These are phyloP conservation scores for Caenorhabditis imperialis DNA, from an alignment of 2,888 invertebrate species.

Conservation along the genomic window DNA sequence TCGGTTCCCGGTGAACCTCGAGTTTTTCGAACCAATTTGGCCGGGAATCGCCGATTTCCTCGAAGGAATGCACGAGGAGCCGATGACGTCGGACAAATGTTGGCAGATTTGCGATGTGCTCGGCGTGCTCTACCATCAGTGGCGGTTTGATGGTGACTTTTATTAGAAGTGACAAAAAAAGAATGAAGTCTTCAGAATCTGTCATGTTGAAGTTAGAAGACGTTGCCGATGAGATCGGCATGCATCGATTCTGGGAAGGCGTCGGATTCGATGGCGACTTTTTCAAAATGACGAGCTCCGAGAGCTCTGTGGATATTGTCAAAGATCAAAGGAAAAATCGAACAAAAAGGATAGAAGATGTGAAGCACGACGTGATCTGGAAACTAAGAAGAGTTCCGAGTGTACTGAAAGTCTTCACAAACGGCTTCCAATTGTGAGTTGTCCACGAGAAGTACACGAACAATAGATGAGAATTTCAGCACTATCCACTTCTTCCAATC, in stretches of 20 bases:
- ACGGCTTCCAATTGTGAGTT: too few relatives aligned
- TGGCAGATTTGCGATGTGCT: conserved; percentile 11
- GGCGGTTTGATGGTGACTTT: conserved; percentile 15
- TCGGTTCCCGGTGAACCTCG: not conserved
- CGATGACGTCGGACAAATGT: not conserved
- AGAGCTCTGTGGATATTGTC: not conserved
- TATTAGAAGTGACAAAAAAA: too few relatives aligned
- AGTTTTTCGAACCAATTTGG: conserved; percentile 25
- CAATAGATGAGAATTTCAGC: too few relatives aligned
- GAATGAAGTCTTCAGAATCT: not conserved
- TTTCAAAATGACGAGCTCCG: not conserved
- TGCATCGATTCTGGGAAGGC: not conserved
- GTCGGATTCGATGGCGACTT: not conserved
- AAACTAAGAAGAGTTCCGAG: too few relatives aligned
- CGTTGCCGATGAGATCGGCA: not conserved
- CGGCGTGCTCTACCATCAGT: conserved; percentile 28
- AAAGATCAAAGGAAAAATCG: too few relatives aligned
- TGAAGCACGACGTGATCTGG: too few relatives aligned
- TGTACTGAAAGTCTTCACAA: too few relatives aligned
- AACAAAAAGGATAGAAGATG: too few relatives aligned
- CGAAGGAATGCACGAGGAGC: not conserved
- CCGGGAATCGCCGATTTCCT: conserved; percentile 1
- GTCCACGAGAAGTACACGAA: too few relatives aligned
- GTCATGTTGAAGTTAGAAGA: not conserved
- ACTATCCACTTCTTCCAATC: too few relatives aligned